phyloP scores from a whole-genome alignment of 1,140 invertebrate genomes.

The Leptonema lineaticorne region DNA sequence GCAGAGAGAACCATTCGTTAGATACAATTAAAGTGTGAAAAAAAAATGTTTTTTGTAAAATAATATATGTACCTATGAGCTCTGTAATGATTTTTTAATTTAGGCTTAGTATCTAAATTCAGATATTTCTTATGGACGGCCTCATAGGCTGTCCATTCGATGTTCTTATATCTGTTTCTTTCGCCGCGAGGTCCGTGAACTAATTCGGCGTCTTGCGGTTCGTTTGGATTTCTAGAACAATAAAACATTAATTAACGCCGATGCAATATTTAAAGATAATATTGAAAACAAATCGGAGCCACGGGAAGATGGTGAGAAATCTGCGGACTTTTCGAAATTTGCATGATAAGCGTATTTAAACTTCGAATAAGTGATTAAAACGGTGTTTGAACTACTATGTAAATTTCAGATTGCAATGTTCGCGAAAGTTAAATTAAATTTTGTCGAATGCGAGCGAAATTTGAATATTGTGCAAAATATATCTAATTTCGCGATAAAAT shows the following conservation, averaged over 20 bases:
- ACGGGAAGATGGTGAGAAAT: too few species aligned
- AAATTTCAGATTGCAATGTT: neutral
- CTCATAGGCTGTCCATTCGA: conserved; percentile 91
- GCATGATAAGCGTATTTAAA: neutral
- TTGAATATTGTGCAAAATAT: neutral
- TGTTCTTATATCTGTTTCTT: conserved; percentile 74
- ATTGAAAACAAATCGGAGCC: too few species aligned
- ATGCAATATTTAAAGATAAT: too few species aligned
- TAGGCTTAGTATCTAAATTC: conserved; percentile 84
- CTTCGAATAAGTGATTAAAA: neutral
- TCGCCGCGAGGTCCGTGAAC: conserved; percentile 70
- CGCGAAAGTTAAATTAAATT: conserved; percentile 2
- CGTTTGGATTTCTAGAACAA: conserved; percentile 80
- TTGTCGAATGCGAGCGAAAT: neutral
- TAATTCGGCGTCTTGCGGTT: conserved; percentile 68
- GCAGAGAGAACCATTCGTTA: too few species aligned
- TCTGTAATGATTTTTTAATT: conserved; percentile 91
- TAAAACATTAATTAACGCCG: too few species aligned
- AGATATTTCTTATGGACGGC: conserved; percentile 90
- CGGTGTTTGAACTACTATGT: neutral
- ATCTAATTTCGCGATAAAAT: neutral
- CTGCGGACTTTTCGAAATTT: neutral
- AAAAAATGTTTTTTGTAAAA: neutral
- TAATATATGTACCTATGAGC: conserved; percentile 63
- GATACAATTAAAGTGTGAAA: too few species aligned